These are phyloP conservation scores for Chelidonichthys spinosus DNA, from an alignment of 2,797 vertebrate genomes.

Conservation along the genomic window DNA sequence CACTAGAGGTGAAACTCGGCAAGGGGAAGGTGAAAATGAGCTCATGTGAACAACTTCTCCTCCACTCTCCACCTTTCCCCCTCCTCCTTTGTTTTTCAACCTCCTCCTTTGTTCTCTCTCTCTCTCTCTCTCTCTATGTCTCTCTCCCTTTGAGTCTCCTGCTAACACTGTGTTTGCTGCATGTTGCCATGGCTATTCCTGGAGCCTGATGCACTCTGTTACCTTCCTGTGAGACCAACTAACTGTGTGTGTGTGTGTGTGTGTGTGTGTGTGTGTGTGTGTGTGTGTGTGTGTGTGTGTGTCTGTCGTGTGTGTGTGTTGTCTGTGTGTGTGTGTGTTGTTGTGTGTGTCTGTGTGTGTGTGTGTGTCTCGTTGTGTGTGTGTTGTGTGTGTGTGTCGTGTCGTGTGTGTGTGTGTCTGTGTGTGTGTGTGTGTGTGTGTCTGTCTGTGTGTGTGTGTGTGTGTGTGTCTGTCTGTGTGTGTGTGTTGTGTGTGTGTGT, in stretches of 20 bases:
- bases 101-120: slow-evolving; percentile 60
- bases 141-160: slow-evolving; percentile 48
- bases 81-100: slow-evolving; percentile 50
- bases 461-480: no score
- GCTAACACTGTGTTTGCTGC: slow-evolving; percentile 75
- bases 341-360: no score
- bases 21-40: background rate
- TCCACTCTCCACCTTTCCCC: slow-evolving; percentile 39
- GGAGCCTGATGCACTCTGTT: slow-evolving; percentile 71
- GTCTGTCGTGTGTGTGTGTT: slow-evolving; percentile 22
- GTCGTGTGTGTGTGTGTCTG: background rate
- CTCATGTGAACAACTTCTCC: slow-evolving; percentile 47
- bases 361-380: no score
- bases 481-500: no score
- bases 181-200: slow-evolving; percentile 79
- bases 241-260: slow-evolving; percentile 51
- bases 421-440: no score
- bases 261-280: slow-evolving; percentile 38
- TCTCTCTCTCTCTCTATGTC: slow-evolving; percentile 16
- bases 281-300: slow-evolving; percentile 7
- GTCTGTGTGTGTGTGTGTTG: background rate
- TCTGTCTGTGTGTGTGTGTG: no score
- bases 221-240: slow-evolving; percentile 75
- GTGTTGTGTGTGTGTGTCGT: no score
- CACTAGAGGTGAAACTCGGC: slow-evolving; percentile 3